Evolutionary conservation across 2,113 vertebrate species (phyloP).

Genomic region (Atractosteus spatula): DNA sequence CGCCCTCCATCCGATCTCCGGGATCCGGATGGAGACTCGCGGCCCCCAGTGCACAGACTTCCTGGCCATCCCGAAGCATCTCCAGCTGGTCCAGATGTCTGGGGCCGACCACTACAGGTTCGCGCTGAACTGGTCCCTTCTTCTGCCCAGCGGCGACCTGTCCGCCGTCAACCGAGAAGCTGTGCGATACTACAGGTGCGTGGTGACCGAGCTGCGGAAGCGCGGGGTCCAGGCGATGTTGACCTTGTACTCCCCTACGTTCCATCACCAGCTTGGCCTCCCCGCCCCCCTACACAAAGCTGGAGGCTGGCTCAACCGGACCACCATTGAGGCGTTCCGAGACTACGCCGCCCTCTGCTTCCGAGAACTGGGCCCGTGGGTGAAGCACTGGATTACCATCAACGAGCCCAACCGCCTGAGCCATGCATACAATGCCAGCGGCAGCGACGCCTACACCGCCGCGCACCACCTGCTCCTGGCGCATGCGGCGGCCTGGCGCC

Average conservation of each 20-base stretch:
- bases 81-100: constrained; percentile 71
- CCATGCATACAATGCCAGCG: constrained; percentile 63
- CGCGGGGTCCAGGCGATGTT: constrained; percentile 68
- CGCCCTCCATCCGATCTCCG: constrained; percentile 68
- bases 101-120: constrained; percentile 86
- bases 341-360: constrained; percentile 83
- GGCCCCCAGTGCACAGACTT: constrained; percentile 84
- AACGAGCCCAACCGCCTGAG: constrained; percentile 88
- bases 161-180: constrained; percentile 69
- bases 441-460: constrained; percentile 66
- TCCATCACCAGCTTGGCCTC: constrained; percentile 67
- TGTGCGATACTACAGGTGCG: constrained; percentile 83
- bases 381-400: constrained; percentile 89
- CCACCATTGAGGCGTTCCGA: constrained; percentile 73
- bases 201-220: constrained; percentile 76
- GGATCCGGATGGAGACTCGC: constrained; percentile 74
- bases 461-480: constrained; percentile 83
- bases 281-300: constrained; percentile 63
- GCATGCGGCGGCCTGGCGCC: constrained; percentile 81
- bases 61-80: constrained; percentile 75
- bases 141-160: constrained; percentile 78
- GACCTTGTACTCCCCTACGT: constrained; percentile 84
- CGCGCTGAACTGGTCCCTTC: constrained; percentile 86
- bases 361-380: constrained; percentile 76
- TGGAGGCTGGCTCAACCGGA: constrained; percentile 83